Conservation (phyloP, 2,113 vertebrate species). For the Zapus hudsonius region DNA sequence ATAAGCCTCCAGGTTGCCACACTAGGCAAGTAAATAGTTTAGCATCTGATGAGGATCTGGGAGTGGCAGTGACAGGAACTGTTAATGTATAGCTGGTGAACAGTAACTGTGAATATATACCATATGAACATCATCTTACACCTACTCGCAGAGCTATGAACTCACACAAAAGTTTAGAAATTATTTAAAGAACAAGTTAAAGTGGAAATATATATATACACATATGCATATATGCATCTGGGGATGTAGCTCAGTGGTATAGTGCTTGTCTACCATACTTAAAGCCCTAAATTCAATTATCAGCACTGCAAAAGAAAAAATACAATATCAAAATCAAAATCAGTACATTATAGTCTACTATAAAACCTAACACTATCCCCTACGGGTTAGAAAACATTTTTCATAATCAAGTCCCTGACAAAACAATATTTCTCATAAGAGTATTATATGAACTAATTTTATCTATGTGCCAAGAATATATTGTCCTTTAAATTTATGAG, state of each 20-base stretch:
- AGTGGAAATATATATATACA: neutral
- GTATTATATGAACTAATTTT: conserved; percentile 39
- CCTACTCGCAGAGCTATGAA: neutral
- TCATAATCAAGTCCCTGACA: neutral
- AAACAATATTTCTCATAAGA: neutral
- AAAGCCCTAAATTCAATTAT: neutral
- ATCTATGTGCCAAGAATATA: neutral
- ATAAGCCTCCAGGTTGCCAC: neutral
- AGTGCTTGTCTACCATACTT: neutral
- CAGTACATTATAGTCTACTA: neutral
- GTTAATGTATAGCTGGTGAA: neutral
- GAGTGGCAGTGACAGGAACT: neutral
- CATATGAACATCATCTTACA: neutral
- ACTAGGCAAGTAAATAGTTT: neutral
- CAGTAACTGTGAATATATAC: neutral
- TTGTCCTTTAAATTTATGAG: conserved; percentile 10
- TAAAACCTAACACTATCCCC: conserved; percentile 25
- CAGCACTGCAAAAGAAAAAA: neutral
- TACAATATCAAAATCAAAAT: neutral
- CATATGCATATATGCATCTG: too few species aligned
- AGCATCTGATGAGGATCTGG: neutral
- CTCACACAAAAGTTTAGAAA: neutral
- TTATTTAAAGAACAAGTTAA: conserved; percentile 26
- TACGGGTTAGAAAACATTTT: neutral
- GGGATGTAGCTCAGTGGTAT: neutral